phyloP scores from a whole-genome alignment of 2,888 invertebrate species.

The Pteria penguin region DNA sequence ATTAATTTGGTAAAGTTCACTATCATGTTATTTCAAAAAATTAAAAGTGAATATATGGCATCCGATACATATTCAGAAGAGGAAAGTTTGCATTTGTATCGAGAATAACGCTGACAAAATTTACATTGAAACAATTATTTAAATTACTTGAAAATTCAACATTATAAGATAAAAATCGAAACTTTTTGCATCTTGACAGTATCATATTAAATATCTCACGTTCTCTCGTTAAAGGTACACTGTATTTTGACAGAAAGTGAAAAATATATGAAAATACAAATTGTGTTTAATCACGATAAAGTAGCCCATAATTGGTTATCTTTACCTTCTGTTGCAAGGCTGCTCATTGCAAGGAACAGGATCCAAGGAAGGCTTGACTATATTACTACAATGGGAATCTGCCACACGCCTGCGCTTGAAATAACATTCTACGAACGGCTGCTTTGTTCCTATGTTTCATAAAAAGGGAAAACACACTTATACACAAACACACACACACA shows the following conservation, averaged over 20 bases:
- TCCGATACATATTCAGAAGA: no score
- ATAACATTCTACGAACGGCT: conserved; percentile 10
- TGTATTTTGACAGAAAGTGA: background rate
- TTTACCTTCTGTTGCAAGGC: background rate
- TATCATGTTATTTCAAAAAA: no score
- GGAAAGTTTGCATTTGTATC: no score
- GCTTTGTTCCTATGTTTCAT: conserved; percentile 11
- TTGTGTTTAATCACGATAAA: background rate
- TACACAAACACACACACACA: no score
- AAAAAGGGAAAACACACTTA: no score
- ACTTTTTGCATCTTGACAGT: no score
- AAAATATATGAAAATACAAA: background rate
- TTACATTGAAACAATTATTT: no score
- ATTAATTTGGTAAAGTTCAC: no score
- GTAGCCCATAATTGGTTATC: background rate
- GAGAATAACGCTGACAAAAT: no score
- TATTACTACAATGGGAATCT: background rate
- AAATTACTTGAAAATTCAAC: no score
- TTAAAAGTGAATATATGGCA: no score
- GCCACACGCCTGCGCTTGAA: background rate
- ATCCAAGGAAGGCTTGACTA: background rate
- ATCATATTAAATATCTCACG: background rate
- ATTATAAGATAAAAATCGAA: no score
- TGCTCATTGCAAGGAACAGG: background rate
- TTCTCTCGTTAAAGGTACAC: background rate